A percentile compares a stretch with the other conserved stretches of the same genome.
Evolutionary conservation across 2,113 vertebrate species (phyloP).

Genomic region (Hystrix brachyura): DNA sequence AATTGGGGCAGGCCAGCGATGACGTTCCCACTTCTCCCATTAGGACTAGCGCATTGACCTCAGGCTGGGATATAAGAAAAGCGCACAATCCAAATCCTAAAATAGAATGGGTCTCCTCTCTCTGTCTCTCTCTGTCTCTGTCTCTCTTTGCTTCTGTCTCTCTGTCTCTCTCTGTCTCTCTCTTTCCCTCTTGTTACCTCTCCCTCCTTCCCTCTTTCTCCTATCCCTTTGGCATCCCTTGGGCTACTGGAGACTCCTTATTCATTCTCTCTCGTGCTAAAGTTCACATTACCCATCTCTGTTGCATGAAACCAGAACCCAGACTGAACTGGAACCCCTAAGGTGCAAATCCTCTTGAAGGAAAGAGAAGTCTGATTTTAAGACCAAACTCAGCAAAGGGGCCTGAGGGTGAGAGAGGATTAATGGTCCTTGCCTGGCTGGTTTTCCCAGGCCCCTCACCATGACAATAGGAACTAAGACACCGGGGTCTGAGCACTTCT

Average conservation of each 20-base stretch:
- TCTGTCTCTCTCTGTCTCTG: too few species aligned
- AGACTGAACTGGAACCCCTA: background rate
- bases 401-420: background rate
- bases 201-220: background rate
- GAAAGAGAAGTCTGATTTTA: background rate
- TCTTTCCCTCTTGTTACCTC: too few species aligned
- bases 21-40: fast-evolving
- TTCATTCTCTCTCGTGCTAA: background rate
- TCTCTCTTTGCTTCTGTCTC: background rate
- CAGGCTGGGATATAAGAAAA: background rate
- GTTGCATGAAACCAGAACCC: background rate
- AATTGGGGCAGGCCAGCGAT: fast-evolving
- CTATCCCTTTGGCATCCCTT: background rate
- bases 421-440: background rate
- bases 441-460: background rate
- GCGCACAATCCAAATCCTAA: background rate
- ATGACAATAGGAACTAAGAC: background rate
- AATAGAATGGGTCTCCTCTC: too few species aligned
- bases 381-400: background rate
- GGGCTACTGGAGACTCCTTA: background rate
- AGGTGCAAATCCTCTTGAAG: background rate
- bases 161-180: too few species aligned
- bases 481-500: background rate
- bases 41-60: background rate
- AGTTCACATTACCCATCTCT: background rate